Base-by-base conservation (phyloP, 2,113 vertebrate species). In the Hippocampus zosterae region DNA sequence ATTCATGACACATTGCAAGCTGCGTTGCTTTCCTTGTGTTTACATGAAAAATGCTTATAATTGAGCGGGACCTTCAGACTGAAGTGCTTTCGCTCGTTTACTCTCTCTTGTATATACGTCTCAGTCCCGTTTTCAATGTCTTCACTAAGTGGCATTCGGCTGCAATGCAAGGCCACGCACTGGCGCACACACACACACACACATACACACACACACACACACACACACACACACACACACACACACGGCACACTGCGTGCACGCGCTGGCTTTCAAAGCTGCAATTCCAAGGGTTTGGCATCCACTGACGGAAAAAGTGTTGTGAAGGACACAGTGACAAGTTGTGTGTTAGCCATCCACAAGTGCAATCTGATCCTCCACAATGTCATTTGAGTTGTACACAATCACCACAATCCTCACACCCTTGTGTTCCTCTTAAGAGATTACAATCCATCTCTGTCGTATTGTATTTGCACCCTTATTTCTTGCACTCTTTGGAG, bases 11-110 rank as follows among this genome's bases (percentile, higher is more conserved):
- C 19, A 5, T 65, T 68, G 65, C 79, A 76, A 80, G 70, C 65
- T 77, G 11, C 48, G 33, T 75, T 77, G 25, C 29, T 68, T 42
- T 83, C 74, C 83, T 78, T 75, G 59, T 79, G 79, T 82, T 81
- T 75, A 60, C 72, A 81, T 82, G 76, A 79, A 81, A 73, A 82
- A 71, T 37, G 25, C 27, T 29, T 40, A 69, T 76, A 82, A 78
- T 19, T 63, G 71, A 84, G 77, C 71, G 46, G 29, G n/a, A 40
- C 41, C 72, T 56, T 72, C 15, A 3, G 67, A 72, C 40, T 27
- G 16, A 19, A 63, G 46, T 33, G 21, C 25, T 52, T 2, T 63
- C 55, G 46, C 27, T 5, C 19, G 71, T 64, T 71, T 33, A 69
- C 25, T 40, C 33, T 21, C 33, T 46, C 46, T 55, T 69, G 63